These are phyloP conservation scores for Drosophila birchii DNA, from an alignment of 2,888 invertebrate genomes.

Conservation along the genomic window DNA sequence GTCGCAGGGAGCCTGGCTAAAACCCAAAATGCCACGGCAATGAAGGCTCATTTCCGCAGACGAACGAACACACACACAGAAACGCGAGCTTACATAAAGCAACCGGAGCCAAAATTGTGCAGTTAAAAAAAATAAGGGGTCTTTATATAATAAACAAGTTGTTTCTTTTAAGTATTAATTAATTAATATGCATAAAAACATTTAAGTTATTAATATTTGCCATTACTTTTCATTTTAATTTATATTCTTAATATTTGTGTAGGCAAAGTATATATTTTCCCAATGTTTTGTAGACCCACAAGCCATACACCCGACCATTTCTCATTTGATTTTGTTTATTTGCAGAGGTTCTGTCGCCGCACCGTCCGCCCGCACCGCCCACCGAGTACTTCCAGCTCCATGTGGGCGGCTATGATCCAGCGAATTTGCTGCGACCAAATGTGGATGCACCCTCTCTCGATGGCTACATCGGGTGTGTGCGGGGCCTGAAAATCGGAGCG, in stretches of 20 bases:
- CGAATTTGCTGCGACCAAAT: conserved; percentile 88
- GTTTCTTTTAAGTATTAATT: no score
- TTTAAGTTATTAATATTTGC: no score
- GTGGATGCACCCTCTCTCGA: conserved; percentile 86
- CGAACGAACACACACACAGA: conserved; percentile 37
- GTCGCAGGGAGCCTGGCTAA: conserved; percentile 12
- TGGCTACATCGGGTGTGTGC: conserved; percentile 94
- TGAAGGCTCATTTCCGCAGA: conserved; percentile 69
- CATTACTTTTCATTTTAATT: no score
- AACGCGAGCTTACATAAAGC: conserved; percentile 22
- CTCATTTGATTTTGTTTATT: conserved; percentile 70
- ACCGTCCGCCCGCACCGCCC: conserved; percentile 94
- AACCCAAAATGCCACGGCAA: conserved; percentile 67
- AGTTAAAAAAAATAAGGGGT: no score
- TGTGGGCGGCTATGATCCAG: conserved; percentile 93
- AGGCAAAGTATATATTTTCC: background rate
- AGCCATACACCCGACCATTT: conserved; percentile 11
- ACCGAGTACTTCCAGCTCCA: conserved; percentile 95
- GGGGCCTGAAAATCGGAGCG: conserved; percentile 93
- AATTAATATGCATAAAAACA: no score
- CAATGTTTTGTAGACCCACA: background rate
- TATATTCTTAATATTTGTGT: background rate
- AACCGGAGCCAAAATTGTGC: conserved; percentile 13
- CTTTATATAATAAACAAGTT: no score
- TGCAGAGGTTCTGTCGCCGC: conserved; percentile 93